phyloP scores from a whole-genome alignment of 2,797 vertebrate genomes.

The Meriones psammophilus region DNA sequence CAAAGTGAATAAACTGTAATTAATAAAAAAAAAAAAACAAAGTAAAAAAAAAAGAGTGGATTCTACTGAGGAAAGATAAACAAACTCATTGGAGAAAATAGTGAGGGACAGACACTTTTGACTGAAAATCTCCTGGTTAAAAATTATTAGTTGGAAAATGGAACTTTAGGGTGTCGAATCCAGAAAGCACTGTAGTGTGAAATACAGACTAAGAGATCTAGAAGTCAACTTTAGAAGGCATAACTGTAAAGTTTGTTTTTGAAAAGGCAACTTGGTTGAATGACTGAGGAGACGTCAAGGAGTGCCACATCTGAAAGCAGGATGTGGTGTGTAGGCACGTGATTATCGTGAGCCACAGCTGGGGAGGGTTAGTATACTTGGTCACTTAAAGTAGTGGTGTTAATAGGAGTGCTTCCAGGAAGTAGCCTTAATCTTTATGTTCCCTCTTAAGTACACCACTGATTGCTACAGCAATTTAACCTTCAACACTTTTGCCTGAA shows the following conservation, averaged over 20 bases:
- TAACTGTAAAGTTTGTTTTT: conserved; percentile 58
- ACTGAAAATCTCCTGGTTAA: not conserved
- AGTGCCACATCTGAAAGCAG: conserved; percentile 3
- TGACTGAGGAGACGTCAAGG: not conserved
- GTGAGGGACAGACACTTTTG: not conserved
- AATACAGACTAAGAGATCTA: not conserved
- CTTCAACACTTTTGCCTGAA: conserved; percentile 76
- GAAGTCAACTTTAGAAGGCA: conserved; percentile 39
- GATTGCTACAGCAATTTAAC: conserved; percentile 78
- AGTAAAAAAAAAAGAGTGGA: not conserved
- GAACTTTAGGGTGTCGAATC: not conserved
- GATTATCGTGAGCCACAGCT: conserved; percentile 58
- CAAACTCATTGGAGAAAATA: not conserved
- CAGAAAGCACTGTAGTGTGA: not conserved
- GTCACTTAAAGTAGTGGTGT: conserved; percentile 48
- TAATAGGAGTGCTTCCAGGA: conserved; percentile 65
- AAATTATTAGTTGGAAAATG: not conserved
- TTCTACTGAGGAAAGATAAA: not conserved
- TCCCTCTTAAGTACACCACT: conserved; percentile 71
- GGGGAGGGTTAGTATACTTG: not conserved
- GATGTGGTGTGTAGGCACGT: not conserved
- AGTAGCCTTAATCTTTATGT: conserved; percentile 66
- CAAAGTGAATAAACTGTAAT: too few relatives aligned
- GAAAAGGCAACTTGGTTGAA: not conserved
- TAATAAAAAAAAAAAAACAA: too few relatives aligned